Conservation (phyloP, 2,113 vertebrate genomes). For the Leptobrachium ailaonicum region DNA sequence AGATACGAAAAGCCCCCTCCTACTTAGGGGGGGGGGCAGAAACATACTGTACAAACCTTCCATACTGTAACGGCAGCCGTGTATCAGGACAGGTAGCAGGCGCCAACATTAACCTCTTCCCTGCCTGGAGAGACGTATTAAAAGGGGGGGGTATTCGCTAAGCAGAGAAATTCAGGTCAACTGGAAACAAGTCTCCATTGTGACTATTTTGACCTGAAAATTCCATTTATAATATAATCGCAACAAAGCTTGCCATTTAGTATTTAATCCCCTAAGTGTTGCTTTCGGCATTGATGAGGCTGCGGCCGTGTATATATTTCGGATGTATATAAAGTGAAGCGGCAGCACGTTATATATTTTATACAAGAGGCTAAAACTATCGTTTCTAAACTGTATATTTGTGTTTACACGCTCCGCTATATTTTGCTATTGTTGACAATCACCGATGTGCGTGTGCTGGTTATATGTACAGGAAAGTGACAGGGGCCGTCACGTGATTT, state of each 20-base stretch:
- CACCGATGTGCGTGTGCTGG: not conserved
- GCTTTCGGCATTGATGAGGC: not conserved
- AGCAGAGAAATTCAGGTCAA: too few relatives aligned
- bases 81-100: not conserved
- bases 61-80: constrained; percentile 27
- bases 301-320: constrained; percentile 31
- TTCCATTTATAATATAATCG: too few relatives aligned
- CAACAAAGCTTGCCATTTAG: not conserved
- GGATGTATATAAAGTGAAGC: constrained; percentile 26
- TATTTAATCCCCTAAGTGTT: not conserved
- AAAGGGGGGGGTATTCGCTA: not conserved
- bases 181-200: too few relatives aligned
- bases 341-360: constrained; percentile 29
- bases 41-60: not conserved
- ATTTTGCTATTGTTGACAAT: constrained; percentile 32
- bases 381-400: constrained; percentile 2
- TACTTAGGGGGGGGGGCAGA: constrained; percentile 63
- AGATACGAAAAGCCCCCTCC: constrained; percentile 83
- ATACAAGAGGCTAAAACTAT: constrained; percentile 6
- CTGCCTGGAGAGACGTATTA: not conserved
- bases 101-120: constrained; percentile 10
- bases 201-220: too few relatives aligned
- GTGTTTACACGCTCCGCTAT: constrained; percentile 1
- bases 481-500: too few relatives aligned
- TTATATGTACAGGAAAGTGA: too few relatives aligned